Base-by-base conservation (phyloP, 2,113 vertebrate species). In the Poeciliopsis prolifica region DNA sequence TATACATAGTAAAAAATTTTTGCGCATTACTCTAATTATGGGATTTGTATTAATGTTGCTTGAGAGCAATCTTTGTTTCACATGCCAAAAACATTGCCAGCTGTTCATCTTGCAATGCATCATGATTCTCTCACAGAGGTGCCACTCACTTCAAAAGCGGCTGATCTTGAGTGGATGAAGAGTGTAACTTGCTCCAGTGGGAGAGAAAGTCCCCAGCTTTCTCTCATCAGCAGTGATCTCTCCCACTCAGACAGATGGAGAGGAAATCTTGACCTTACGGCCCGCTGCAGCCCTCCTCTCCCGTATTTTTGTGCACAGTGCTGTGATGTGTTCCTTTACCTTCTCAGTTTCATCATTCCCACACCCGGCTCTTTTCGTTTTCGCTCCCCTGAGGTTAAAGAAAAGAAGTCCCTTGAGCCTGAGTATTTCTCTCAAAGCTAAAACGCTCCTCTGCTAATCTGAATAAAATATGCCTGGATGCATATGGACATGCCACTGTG, bases 401-500 rank as follows among this genome's bases (percentile, higher is more conserved):
- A 70, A 29, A 83, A 71, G 58, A 60, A 75, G 51, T 73, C 79
- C 58, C 70, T 69, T 28, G 10, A 33, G 13, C n/a, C 40, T 30
- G 10, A 35, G 31, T 14, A 15, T 51, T 33, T 64, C 6, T 35
- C 17, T 3, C 14, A 58, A 28, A 28, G 22, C 51, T 58, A 6
- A n/a, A 22, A 22, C 3, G 63, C 42, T 40, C 61, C 72, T 73
- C 68, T n/a, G 70, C 84, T 75, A 77, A 82, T 87, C 79, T 78
- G 68, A 88, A 72, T 74, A 61, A 82, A 83, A 86, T 77, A 68
- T 78, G 63, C 64, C 51, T 85, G 86, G 84, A 88, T 68, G 48
- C 79, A 79, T 81, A 82, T 80, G 83, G 86, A 88, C 77, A 66
- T 85, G 72, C 71, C 24, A 4, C 60, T 87, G 77, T 73, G 76